Base-by-base conservation (phyloP, 2,797 vertebrate genomes). In the Gymnoscopelus braueri region DNA sequence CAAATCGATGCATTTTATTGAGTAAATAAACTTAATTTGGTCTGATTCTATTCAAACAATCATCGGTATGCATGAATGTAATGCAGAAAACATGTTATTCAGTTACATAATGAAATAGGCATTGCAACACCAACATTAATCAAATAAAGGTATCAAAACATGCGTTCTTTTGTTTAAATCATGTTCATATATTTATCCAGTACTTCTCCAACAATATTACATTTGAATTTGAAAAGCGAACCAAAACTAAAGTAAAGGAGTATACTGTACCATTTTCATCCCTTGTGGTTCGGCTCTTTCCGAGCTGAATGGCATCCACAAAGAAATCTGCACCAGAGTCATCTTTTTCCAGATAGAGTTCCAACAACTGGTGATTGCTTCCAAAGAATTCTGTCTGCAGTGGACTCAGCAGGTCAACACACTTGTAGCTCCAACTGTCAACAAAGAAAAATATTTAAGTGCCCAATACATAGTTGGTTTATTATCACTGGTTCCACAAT, bases 361-460 rank as follows among this genome's bases (percentile, higher is more conserved):
- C 74, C 19, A 74, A 53, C 64, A 96, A 83, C 26, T 24, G 75
- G 83, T 91, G 93, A 2, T 39, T 69, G 11, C 72, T 91, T 12
- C 96, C 95, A 0, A 69, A 0, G 54, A 87, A 92, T 0, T 51
- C 66, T 3, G 75, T 67, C 88, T 94, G 90, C 71, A 96, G 72
- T 61, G 86, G 79, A 3, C 65, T 77, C 65, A 76, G 65, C 88
- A 97, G 79, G 69, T 96, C 91, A 60, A 96, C 71, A 68, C 96
- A 97, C 49, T 82, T 93, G 54, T 97, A 96, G 24, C 85, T 92
- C 96, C 96, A 97, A 1, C 96, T 97, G 88, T 53, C 86, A 76
- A 53, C 32, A 54, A 69, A 72, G 23, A 10, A 35, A 15, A 10
- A n/a, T 0, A 65, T 15, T 47, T 49, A 5, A 48, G 13, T 50